Percentiles rank a stretch among this genome's conserved stretches.
Evolutionary conservation across 2,888 invertebrate genomes (phyloP).

Genomic region (Saturnia japonica): DNA sequence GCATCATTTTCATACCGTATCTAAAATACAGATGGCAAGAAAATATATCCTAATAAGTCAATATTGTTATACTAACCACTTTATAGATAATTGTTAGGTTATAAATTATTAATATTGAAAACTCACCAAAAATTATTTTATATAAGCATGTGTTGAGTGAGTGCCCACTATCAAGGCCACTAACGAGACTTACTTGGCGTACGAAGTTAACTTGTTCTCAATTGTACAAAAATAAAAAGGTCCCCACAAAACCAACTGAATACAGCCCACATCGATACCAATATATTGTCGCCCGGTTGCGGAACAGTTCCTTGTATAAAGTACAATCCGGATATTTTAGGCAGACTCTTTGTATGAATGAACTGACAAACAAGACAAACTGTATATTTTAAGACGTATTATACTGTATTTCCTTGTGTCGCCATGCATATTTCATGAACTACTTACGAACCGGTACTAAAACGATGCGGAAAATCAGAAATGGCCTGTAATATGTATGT

Average conservation of each 20-base stretch:
- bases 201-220: background rate
- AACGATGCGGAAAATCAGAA: conserved; percentile 4
- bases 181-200: no score
- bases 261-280: conserved; percentile 7
- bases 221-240: background rate
- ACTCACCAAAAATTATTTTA: no score
- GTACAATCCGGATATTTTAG: conserved; percentile 18
- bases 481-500: background rate
- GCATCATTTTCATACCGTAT: background rate
- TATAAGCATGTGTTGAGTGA: no score
- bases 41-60: no score
- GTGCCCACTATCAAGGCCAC: no score
- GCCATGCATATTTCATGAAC: conserved; percentile 20
- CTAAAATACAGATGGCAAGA: background rate
- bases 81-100: no score
- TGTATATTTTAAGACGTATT: conserved; percentile 19
- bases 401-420: conserved; percentile 18
- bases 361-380: conserved; percentile 20
- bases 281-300: conserved; percentile 16
- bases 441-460: conserved; percentile 4
- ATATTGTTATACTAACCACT: no score
- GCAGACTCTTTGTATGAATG: conserved; percentile 20
- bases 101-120: no score
- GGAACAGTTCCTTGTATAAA: conserved; percentile 17
- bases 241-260: background rate